These are phyloP conservation scores for Panulirus ornatus DNA, from an alignment of 1,140 invertebrate species.

Conservation along the genomic window DNA sequence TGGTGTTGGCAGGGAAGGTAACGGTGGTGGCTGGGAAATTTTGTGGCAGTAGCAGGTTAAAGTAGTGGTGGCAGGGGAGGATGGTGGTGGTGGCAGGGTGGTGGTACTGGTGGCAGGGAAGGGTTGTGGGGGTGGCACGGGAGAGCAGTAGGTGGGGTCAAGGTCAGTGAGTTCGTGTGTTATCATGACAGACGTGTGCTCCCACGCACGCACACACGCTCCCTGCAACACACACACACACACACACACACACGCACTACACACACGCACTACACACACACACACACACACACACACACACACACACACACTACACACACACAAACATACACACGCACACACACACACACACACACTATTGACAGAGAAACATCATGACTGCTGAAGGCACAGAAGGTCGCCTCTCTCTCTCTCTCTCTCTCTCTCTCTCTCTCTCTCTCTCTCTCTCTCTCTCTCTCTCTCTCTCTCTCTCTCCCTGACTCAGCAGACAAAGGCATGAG, in stretches of 20 bases:
- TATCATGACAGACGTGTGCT: not conserved
- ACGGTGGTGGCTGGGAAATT: not conserved
- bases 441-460: slow-evolving; percentile 33
- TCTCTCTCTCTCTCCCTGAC: slow-evolving; percentile 13
- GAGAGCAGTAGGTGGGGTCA: not conserved
- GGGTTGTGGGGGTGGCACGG: not conserved
- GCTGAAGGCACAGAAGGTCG: not conserved
- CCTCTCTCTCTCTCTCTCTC: not conserved
- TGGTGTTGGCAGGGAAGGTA: not conserved
- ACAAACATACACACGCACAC: not conserved
- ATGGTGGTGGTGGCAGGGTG: not conserved
- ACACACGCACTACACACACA: no score
- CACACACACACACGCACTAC: no score
- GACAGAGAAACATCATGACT: not conserved
- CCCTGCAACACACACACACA: no score
- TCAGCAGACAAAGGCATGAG: not conserved
- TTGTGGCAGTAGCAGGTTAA: not conserved
- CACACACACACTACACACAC: not conserved
- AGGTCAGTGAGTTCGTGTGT: not conserved
- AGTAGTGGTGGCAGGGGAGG: not conserved
- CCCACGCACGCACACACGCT: no score
- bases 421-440: slow-evolving; percentile 2
- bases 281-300: not conserved
- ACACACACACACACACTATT: not conserved
- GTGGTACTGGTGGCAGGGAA: not conserved